Evolutionary conservation across 2,888 invertebrate species (phyloP).

Genomic region (Pyrochroa serraticornis): DNA sequence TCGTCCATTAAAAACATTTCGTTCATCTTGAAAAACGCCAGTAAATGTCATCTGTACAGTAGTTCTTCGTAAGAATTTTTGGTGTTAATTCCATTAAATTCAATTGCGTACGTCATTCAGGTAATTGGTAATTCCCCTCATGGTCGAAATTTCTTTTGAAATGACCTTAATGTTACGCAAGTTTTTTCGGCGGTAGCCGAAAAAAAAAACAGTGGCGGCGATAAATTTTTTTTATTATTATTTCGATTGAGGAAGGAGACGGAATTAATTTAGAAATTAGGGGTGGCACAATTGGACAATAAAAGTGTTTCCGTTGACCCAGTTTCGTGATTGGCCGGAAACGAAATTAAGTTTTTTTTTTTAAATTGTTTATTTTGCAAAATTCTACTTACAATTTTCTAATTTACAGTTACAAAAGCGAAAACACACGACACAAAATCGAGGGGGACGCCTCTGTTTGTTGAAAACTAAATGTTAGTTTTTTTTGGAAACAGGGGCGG

Average conservation of each 20-base stretch:
- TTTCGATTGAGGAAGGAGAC: constrained; percentile 1
- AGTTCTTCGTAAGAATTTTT: too few relatives aligned
- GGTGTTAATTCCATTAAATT: too few relatives aligned
- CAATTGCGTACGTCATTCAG: not conserved
- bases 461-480: not conserved
- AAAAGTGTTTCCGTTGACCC: constrained; percentile 18
- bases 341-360: not conserved
- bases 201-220: not conserved
- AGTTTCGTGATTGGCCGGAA: constrained; percentile 14
- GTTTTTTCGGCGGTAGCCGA: constrained; percentile 1
- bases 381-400: constrained; percentile 27
- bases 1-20: constrained; percentile 21
- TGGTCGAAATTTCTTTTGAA: not conserved
- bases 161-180: constrained; percentile 6
- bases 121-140: constrained; percentile 16
- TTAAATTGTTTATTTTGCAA: constrained; percentile 25
- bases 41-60: constrained; percentile 7
- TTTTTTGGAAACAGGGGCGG: too few relatives aligned
- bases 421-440: constrained; percentile 25
- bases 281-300: constrained; percentile 22
- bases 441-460: not conserved
- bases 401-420: constrained; percentile 26
- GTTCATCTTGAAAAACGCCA: constrained; percentile 16
- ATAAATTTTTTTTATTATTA: not conserved
- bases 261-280: constrained; percentile 16